Percentiles rank a stretch among this genome's conserved stretches.
Evolutionary conservation across 2,113 vertebrate genomes (phyloP).

Genomic region (Oryzias javanicus): DNA sequence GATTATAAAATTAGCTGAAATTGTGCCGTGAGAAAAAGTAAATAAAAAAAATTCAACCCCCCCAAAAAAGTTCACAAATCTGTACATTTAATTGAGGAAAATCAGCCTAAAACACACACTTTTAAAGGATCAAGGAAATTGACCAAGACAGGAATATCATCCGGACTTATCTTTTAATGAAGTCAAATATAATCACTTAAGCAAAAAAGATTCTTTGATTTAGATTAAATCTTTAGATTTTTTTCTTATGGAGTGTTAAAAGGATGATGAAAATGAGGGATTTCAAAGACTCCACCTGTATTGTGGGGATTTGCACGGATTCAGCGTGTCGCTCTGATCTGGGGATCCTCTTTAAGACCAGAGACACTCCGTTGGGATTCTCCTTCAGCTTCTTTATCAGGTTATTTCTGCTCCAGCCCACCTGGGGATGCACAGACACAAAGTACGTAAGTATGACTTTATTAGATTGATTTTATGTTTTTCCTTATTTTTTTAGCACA

Average conservation of each 20-base stretch:
- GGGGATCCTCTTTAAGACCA: conserved; percentile 89
- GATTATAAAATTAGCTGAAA: no score
- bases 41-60: neutral
- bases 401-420: conserved; percentile 87
- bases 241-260: no score
- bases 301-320: neutral
- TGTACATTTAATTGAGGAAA: no score
- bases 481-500: no score
- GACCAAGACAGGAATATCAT: no score
- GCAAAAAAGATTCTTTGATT: no score
- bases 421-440: conserved; percentile 66
- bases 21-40: neutral
- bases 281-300: conserved; percentile 43
- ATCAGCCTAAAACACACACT: no score
- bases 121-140: no score
- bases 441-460: neutral
- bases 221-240: no score
- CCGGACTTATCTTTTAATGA: no score
- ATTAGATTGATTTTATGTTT: no score
- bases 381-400: conserved; percentile 84
- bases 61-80: neutral
- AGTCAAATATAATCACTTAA: no score
- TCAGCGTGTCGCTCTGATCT: conserved; percentile 38
- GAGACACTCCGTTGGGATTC: conserved; percentile 71
- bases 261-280: neutral